Conservation (phyloP, 2,113 vertebrate genomes). For the Myrmecophaga tridactyla region DNA sequence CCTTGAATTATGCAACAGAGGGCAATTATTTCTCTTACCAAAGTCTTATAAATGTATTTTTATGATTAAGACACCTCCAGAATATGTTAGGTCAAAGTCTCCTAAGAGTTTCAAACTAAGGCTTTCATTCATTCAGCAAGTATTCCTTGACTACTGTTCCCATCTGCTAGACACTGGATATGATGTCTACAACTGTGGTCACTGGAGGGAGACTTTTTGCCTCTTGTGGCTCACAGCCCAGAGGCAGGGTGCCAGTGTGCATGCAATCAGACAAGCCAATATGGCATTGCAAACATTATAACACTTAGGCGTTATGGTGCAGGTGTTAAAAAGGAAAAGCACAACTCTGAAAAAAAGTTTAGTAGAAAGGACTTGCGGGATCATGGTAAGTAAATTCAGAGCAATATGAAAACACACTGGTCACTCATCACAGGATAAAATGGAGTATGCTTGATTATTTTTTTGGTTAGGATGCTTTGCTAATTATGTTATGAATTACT, state of each 20-base stretch:
- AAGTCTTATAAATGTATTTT: neutral
- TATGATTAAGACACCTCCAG: neutral
- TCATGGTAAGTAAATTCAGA: neutral
- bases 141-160: neutral
- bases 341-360: neutral
- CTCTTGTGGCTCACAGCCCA: too few relatives aligned
- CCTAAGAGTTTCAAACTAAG: neutral
- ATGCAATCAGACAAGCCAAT: neutral
- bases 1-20: neutral
- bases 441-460: neutral
- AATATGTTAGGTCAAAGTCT: neutral
- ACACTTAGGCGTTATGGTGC: neutral
- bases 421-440: neutral
- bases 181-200: too few relatives aligned
- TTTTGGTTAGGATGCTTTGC: neutral
- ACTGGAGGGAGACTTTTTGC: too few relatives aligned
- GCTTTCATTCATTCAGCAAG: neutral
- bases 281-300: neutral
- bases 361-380: neutral
- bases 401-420: neutral
- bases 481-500: neutral
- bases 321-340: neutral
- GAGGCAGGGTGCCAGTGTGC: neutral
- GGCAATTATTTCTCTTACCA: neutral
- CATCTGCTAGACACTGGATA: too few relatives aligned